Conservation (phyloP, 2,888 invertebrate species). For the Drosophila kokeensis region DNA sequence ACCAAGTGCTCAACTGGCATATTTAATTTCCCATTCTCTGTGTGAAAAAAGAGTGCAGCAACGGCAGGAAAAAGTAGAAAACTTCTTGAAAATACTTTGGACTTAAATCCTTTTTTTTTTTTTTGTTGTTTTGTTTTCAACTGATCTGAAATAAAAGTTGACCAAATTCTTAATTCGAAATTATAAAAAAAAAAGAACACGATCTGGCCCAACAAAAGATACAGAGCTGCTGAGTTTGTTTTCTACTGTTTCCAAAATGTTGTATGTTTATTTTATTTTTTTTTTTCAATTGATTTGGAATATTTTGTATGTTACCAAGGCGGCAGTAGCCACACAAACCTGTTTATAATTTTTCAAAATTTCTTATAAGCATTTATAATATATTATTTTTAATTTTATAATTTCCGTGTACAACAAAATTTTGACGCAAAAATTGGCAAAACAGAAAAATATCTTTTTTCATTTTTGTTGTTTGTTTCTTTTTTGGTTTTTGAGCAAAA, state of each 20-base stretch:
- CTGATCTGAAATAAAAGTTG: constrained; percentile 24
- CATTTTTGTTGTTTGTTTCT: constrained; percentile 50
- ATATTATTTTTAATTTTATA: constrained; percentile 31
- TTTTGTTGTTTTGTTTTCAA: constrained; percentile 38
- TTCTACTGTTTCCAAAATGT: constrained; percentile 58
- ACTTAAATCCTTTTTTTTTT: constrained; percentile 27
- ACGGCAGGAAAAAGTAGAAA: constrained; percentile 76
- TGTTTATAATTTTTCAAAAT: constrained; percentile 59
- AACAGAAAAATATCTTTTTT: constrained; percentile 40
- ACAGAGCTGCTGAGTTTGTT: constrained; percentile 67
- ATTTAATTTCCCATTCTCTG: constrained; percentile 3
- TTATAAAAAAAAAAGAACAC: constrained; percentile 58
- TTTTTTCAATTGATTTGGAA: constrained; percentile 36
- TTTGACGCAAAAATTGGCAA: constrained; percentile 66
- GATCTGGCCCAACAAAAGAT: constrained; percentile 66
- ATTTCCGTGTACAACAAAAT: constrained; percentile 47
- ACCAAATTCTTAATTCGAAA: constrained; percentile 19
- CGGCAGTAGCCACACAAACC: constrained; percentile 25
- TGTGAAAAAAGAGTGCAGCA: not conserved
- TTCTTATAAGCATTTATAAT: constrained; percentile 56
- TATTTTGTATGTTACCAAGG: constrained; percentile 28
- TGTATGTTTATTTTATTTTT: constrained; percentile 52
- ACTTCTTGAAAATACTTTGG: constrained; percentile 84
- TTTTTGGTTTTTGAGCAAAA: constrained; percentile 55
- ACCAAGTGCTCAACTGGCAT: constrained; percentile 3